Base-by-base conservation (phyloP, 2,888 invertebrate species). In the Caenorhabditis sinica region DNA sequence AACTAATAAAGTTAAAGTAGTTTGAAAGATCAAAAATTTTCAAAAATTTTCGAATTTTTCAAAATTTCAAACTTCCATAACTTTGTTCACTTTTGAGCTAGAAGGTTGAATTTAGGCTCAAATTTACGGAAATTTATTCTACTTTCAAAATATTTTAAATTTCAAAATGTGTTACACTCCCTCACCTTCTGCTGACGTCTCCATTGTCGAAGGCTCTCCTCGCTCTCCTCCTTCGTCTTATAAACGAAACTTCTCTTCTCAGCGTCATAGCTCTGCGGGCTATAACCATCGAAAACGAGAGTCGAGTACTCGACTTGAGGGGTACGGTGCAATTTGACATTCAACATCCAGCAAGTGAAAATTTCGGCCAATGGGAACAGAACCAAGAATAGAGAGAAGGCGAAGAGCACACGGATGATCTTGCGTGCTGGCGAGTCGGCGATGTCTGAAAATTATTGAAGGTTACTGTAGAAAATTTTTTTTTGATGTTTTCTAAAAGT, bases 221-320 rank as follows among this genome's bases (percentile, higher is more conserved):
- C 23, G 15, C 40, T 40, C 25, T 63, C 63, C 40, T 40, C 36
- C 61, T 33, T 17, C 2, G 20, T 20, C 60, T 40, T 25, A 13
- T 9, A 23, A 1, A 58, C 33, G 23, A 8, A 63, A 11, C 51
- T 25, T 28, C 28, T n/a, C n/a, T 58, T 53, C 13, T 60, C 33
- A 17, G 25, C 30, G 43, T 49, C 15, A 60, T 77, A 71, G 77
- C 77, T 36, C 77, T 69, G 77, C 77, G 15, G 77, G 69, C 77
- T 71, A 71, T 51, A 51, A 66, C 20, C 28, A 2, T 69, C 68
- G 43, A 56, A 66, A n/a, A 40, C 23, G 33, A 60, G 43, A 43
- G 36, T 65, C 43, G 63, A 53, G 4, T 20, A 40, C 8, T 45
- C 33, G 30, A 33, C 11, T 6, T 43, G 43, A 25, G 23, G 30